These are phyloP conservation scores for Bucco capensis DNA, from an alignment of 2,113 vertebrate genomes.

Conservation along the genomic window DNA sequence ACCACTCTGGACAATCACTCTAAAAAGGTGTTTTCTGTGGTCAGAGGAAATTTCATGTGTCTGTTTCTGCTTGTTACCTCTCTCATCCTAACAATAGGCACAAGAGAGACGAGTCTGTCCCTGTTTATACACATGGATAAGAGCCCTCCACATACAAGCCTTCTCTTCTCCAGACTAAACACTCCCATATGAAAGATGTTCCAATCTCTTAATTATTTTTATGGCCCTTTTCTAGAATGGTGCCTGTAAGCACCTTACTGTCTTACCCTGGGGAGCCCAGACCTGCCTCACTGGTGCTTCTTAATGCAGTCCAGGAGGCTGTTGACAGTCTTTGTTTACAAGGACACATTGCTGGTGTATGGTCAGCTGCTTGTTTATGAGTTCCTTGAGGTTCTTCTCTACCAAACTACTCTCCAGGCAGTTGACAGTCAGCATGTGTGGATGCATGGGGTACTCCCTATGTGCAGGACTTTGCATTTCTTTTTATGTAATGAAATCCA, in stretches of 20 bases:
- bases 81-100: not conserved
- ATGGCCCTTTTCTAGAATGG: not conserved
- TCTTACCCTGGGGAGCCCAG: not conserved
- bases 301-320: not conserved
- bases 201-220: accelerated
- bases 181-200: not conserved
- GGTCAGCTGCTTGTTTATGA: not conserved
- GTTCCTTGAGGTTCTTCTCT: not conserved
- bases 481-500: not conserved
- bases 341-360: not conserved
- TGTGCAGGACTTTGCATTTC: not conserved
- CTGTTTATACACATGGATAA: not conserved
- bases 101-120: not conserved
- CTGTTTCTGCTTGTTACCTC: not conserved
- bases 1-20: not conserved
- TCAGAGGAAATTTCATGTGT: not conserved
- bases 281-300: not conserved
- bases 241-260: not conserved
- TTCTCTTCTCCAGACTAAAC: not conserved
- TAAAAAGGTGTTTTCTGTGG: not conserved
- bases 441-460: accelerated
- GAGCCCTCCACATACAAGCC: not conserved
- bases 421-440: not conserved
- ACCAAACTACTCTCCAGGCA: not conserved
- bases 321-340: not conserved